Evolutionary conservation across 1,140 invertebrate genomes (phyloP), one percentile per base, ranked within the genome.

Genomic region (Caenorhabditis inopinata): DNA sequence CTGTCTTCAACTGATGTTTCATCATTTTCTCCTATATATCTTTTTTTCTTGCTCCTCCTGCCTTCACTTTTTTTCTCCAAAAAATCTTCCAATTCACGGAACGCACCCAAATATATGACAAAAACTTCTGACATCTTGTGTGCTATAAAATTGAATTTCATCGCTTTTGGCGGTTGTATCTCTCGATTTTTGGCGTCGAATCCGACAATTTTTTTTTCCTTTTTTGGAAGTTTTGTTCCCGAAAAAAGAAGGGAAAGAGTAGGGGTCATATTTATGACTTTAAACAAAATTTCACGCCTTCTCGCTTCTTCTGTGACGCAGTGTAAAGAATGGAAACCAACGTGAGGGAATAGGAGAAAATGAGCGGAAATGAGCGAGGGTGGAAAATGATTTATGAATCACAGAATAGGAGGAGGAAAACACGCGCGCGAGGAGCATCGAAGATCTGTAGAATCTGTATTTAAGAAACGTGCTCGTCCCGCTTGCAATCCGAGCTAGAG

Each of bases 161-260:
- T 68, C 32, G 35, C n/a, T 42, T 68, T 53, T 25, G 49, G 49
- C 58, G 38, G 35, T 32, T 68, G 21, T 68, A 9, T 58, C 51
- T 58, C 27, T 58, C 23, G 58, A 68, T 68, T 68, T 68, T 68
- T 38, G 32, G n/a, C 38, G 58, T n/a, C n/a, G 58, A 21, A 68
- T 38, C 35, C 11, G 1, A 38, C 29, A 58, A 58, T 7, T 5
- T 42, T 42, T 5, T 7, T 32, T 32, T n/a, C 3, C 14, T 11
- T 58, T 68, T 68, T 68, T 68, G 58, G 58, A 68, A 68, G 58
- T 68, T 68, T 68, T 68, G 58, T 68, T 68, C 58, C 32, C 58
- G 21, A n/a, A 68, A 38, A 68, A 38, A 27, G n/a, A 38, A 27
- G n/a, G 11, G 25, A 68, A 68, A 68, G 58, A 68, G 58, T 68